Conservation (phyloP, 2,888 invertebrate genomes). For the Nowickia ferox region DNA sequence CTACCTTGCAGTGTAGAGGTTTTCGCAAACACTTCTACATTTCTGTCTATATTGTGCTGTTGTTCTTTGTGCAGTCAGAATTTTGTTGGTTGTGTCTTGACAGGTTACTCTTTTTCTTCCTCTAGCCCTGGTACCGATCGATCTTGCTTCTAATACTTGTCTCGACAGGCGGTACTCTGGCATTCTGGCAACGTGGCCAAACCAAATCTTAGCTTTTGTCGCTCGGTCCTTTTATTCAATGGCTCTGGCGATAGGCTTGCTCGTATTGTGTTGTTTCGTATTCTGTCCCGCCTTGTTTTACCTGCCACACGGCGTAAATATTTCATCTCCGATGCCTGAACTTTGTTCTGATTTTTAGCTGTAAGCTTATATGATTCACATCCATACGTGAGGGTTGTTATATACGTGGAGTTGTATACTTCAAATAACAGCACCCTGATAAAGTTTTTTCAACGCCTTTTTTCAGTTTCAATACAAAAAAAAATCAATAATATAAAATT, state of each 20-base stretch:
- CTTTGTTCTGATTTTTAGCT: neutral
- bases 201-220: neutral
- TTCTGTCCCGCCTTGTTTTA: neutral
- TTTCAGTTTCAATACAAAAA: no score
- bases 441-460: no score
- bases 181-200: neutral
- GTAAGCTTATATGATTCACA: neutral
- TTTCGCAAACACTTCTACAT: no score
- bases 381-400: neutral
- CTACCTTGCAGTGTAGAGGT: no score
- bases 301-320: neutral
- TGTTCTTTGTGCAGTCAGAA: no score
- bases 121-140: neutral
- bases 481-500: no score
- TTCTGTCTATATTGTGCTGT: no score
- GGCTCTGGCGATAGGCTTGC: neutral
- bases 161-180: neutral
- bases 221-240: neutral
- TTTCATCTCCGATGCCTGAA: neutral
- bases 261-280: neutral
- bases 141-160: neutral
- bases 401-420: no score
- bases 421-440: no score
- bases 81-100: no score
- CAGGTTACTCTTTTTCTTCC: no score